phyloP scores from a whole-genome alignment of 2,888 invertebrate species.

The Eucriotettix oculatus region DNA sequence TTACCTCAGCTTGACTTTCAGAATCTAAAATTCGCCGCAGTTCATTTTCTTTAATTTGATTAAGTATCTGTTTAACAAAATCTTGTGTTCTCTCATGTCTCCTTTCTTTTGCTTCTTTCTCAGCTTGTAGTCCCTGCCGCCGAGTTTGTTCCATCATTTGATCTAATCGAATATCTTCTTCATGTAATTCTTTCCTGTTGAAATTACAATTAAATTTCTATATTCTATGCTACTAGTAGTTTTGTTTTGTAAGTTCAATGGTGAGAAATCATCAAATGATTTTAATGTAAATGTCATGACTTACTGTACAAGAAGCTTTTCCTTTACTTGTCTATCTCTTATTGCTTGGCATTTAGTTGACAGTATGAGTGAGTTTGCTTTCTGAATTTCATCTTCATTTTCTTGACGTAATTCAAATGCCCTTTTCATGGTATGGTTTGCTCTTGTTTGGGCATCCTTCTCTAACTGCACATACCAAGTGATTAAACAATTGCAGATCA shows the following conservation, averaged over 20 bases:
- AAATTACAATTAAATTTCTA: too few relatives aligned
- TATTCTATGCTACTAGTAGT: neutral
- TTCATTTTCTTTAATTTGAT: neutral
- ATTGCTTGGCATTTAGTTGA: constrained; percentile 75
- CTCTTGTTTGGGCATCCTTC: neutral
- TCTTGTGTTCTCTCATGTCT: neutral
- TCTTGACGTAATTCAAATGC: constrained; percentile 35
- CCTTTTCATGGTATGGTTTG: constrained; percentile 20
- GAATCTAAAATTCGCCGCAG: neutral
- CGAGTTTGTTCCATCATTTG: neutral
- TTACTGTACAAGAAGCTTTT: constrained; percentile 28
- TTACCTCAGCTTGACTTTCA: neutral
- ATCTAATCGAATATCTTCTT: neutral
- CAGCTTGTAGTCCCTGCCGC: neutral
- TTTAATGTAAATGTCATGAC: neutral
- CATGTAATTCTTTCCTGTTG: neutral
- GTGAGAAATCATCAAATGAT: neutral
- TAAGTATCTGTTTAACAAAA: neutral
- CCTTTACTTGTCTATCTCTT: constrained; percentile 64
- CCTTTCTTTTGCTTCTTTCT: neutral
- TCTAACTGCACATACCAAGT: neutral
- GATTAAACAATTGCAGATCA: too few relatives aligned
- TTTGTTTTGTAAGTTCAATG: neutral
- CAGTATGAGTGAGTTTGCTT: constrained; percentile 60
- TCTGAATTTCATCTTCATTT: constrained; percentile 48